Evolutionary conservation across 2,113 vertebrate species (phyloP), one percentile per base, ranked within the genome.

Genomic region (Colaptes auratus): DNA sequence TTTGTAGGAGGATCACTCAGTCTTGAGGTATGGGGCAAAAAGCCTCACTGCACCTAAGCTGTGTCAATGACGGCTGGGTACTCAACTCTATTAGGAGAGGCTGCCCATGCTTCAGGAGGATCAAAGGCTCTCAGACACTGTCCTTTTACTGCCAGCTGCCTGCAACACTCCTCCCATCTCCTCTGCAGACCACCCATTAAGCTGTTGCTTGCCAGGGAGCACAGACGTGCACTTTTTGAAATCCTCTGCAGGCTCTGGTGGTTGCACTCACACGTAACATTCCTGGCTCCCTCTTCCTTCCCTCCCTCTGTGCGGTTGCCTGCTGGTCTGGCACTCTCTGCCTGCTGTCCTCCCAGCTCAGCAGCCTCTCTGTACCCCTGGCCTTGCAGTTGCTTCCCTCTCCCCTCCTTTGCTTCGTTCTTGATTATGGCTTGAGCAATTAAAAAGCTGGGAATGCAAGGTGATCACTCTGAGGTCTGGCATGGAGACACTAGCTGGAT

Each of bases 151-250:
- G 30, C 63, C 69, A 76, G 52, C 67, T 56, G 72, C 55, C 13
- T 66, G 1, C 28, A 12, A 2, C 33, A 10, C 42, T 28, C 71
- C 64, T 83, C 42, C 86, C 0, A 10, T 74, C 86, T 81, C 56
- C 60, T 90, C 80, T 2, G 1, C 82, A 80, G 96, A 93, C 96
- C 96, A 96, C 96, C 95, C 95, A 95, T 86, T n/a, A 74, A 86
- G 96, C 76, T 60, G 42, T 21, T 84, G 65, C 27, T 27, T 88
- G 82, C 83, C 83, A 71, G n/a, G n/a, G 64, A 94, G 35, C 2
- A 0, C 60, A 86, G 79, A 67, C 9, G 4, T 58, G 33, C 1
- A 16, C 76, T 86, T 85, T 64, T 61, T 3, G 1, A 33, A 88
- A 61, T 95, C 61, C 78, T 71, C 83, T 21, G 3, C 0, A 8